phyloP scores from a whole-genome alignment of 1,140 invertebrate species.

The Hydropsyche tenuis region DNA sequence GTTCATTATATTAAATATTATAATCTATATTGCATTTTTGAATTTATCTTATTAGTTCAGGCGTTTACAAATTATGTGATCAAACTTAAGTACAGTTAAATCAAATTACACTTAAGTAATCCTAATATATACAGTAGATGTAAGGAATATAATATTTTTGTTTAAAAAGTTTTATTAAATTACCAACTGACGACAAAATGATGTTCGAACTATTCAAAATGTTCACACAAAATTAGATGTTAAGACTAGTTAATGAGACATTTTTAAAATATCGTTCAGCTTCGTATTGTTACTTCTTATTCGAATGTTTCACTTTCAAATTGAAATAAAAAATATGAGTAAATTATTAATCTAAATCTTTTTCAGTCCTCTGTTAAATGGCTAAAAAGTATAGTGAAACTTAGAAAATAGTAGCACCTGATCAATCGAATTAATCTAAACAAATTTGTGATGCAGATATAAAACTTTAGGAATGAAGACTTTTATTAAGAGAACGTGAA shows the following conservation, averaged over 20 bases:
- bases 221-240: conserved; percentile 19
- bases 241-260: conserved; percentile 34
- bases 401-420: conserved; percentile 22
- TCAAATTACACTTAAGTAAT: too few relatives aligned
- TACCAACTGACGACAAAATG: too few relatives aligned
- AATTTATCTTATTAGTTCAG: conserved; percentile 2
- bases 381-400: conserved; percentile 14
- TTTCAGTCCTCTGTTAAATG: conserved; percentile 25
- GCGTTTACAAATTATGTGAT: background rate
- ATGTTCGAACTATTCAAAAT: background rate
- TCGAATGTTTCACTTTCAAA: background rate
- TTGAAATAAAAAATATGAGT: background rate
- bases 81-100: too few relatives aligned
- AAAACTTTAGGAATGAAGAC: too few relatives aligned
- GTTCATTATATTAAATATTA: conserved; percentile 20
- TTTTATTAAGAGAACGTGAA: background rate
- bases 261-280: conserved; percentile 17
- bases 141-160: too few relatives aligned
- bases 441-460: too few relatives aligned
- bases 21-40: conserved; percentile 26
- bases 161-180: too few relatives aligned
- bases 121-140: too few relatives aligned
- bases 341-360: background rate
- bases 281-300: background rate
- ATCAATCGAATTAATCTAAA: background rate